A percentile compares a stretch with the other conserved stretches of the same genome.
Evolutionary conservation across 2,113 vertebrate species (phyloP).

Genomic region (Typhlomys cinereus): DNA sequence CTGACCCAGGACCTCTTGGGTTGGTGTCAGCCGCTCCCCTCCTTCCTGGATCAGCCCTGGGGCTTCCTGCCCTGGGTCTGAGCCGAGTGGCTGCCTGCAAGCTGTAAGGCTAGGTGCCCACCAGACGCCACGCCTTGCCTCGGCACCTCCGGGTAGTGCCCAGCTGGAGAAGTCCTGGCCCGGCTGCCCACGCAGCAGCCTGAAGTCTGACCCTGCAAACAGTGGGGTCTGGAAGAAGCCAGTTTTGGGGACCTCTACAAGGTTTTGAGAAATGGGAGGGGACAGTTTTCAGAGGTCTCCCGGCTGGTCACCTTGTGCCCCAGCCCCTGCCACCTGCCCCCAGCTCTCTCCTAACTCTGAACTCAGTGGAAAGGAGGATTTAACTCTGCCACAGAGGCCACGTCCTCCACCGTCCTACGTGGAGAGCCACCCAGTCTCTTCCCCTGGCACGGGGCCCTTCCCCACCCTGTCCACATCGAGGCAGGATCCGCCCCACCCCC

Average conservation of each 20-base stretch:
- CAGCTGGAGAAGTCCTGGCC: background rate
- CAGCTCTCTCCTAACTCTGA: background rate
- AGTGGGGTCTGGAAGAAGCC: background rate
- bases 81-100: background rate
- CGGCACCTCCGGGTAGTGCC: too few relatives aligned
- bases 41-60: background rate
- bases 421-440: background rate
- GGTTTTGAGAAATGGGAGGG: background rate
- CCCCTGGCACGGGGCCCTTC: background rate
- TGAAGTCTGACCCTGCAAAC: background rate
- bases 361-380: background rate
- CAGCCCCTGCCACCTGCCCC: background rate
- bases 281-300: background rate
- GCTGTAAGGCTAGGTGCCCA: background rate
- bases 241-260: background rate
- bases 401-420: background rate
- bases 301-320: rapidly evolving
- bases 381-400: background rate
- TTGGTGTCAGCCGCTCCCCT: background rate
- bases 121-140: background rate
- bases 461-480: background rate
- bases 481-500: background rate
- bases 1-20: background rate
- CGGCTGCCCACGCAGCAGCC: background rate
- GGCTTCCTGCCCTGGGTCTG: background rate